Evolutionary conservation across 2,113 vertebrate species (phyloP).

Genomic region (Piaya cayana): DNA sequence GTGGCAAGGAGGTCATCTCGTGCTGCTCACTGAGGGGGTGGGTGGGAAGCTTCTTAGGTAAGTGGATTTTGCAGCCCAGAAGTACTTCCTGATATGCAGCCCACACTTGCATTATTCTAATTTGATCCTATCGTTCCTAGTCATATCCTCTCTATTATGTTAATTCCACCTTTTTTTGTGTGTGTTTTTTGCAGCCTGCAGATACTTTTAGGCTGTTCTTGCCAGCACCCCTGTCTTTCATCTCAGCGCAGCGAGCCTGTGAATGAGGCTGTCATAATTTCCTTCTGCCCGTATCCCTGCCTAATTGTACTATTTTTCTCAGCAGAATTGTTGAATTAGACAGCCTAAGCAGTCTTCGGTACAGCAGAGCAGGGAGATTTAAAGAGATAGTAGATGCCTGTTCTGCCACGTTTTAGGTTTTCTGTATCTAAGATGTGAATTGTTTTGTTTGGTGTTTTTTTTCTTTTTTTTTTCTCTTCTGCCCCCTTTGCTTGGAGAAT

Average conservation of each 20-base stretch:
- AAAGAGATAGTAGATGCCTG: background rate
- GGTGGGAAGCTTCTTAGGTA: conserved; percentile 36
- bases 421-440: background rate
- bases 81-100: conserved; percentile 35
- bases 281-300: background rate
- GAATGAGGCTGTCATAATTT: background rate
- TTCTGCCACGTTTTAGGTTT: background rate
- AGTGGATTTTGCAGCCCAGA: conserved; percentile 40
- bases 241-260: background rate
- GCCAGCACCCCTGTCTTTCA: background rate
- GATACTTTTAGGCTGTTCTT: conserved; percentile 6
- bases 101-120: conserved; percentile 38
- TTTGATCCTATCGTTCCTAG: background rate
- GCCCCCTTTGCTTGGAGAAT: background rate
- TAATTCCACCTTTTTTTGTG: background rate
- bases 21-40: background rate
- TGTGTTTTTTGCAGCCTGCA: background rate
- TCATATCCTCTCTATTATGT: background rate
- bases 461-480: no score
- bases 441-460: background rate
- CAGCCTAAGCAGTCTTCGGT: background rate
- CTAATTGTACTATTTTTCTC: background rate
- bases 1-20: background rate
- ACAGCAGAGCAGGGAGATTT: background rate
- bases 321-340: background rate